Conservation (phyloP, 1,140 invertebrate genomes). For the Ericerus pela region DNA sequence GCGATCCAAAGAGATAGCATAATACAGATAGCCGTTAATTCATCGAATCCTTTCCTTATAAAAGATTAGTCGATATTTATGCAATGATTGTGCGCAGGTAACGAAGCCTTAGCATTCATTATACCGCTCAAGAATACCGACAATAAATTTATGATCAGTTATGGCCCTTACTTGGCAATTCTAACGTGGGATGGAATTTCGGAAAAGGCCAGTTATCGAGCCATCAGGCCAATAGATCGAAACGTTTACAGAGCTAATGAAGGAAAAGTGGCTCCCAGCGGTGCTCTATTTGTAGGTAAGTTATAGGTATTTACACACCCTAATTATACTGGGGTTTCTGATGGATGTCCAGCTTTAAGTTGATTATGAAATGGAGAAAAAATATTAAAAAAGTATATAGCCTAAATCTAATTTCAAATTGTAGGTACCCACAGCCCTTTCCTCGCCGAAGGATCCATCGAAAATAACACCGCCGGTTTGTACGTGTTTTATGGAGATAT, state of each 20-base stretch:
- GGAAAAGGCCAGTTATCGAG: not conserved
- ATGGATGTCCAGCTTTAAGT: too few species aligned
- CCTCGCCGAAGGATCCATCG: not conserved
- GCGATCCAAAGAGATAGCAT: too few species aligned
- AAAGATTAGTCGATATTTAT: too few species aligned
- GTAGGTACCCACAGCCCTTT: slow-evolving; percentile 31
- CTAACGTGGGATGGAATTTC: slow-evolving; percentile 27
- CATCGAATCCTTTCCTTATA: too few species aligned
- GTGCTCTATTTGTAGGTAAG: slow-evolving; percentile 63
- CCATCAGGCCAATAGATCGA: too few species aligned
- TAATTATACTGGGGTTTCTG: too few species aligned
- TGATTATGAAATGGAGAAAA: too few species aligned
- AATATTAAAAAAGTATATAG: too few species aligned
- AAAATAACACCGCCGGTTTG: not conserved
- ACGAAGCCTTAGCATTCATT: slow-evolving; percentile 13
- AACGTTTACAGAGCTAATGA: slow-evolving; percentile 53
- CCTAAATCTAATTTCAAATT: too few species aligned
- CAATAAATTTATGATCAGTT: slow-evolving; percentile 19
- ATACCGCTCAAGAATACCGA: slow-evolving; percentile 16
- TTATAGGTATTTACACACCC: too few species aligned
- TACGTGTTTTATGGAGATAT: not conserved
- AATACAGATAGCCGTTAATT: too few species aligned
- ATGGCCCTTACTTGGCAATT: slow-evolving; percentile 5
- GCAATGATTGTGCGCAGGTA: too few species aligned
- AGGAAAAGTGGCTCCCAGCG: slow-evolving; percentile 64